phyloP scores from a whole-genome alignment of 2,888 invertebrate species.

The Nineta flava region DNA sequence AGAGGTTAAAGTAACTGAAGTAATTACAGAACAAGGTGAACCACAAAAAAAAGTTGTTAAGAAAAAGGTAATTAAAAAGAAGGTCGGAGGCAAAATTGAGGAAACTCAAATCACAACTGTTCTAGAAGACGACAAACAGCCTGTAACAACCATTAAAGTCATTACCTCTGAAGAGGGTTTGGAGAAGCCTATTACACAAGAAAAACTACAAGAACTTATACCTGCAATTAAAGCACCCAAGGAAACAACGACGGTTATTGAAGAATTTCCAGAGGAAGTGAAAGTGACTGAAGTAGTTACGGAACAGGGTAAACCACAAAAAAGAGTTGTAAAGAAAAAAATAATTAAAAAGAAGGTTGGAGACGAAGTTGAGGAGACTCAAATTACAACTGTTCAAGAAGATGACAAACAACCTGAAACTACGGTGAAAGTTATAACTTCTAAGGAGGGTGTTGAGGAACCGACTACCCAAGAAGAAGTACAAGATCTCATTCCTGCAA shows the following conservation, averaged over 20 bases:
- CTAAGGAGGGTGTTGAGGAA: conserved; percentile 9
- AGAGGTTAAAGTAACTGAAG: conserved; percentile 23
- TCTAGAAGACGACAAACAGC: conserved; percentile 12
- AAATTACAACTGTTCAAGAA: conserved; percentile 26
- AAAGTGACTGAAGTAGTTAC: conserved; percentile 21
- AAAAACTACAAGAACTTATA: conserved; percentile 14
- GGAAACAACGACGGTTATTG: neutral
- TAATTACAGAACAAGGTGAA: conserved; percentile 16
- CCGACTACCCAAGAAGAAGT: conserved; percentile 9
- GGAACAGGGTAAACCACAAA: conserved; percentile 16
- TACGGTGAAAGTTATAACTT: conserved; percentile 15
- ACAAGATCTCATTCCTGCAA: neutral
- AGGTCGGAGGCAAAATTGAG: conserved; percentile 6
- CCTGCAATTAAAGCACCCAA: conserved; percentile 13
- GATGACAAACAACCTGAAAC: conserved; percentile 22
- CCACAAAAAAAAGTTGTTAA: conserved; percentile 11
- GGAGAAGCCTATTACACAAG: conserved; percentile 16
- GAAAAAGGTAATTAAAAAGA: conserved; percentile 13
- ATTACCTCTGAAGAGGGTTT: conserved; percentile 13
- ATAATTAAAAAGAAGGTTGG: conserved; percentile 15
- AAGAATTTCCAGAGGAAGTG: conserved; percentile 18
- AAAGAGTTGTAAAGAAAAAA: conserved; percentile 16
- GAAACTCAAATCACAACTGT: conserved; percentile 13
- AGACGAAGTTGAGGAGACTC: conserved; percentile 16
- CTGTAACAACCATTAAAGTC: conserved; percentile 10